Conservation (phyloP, 1,140 invertebrate genomes). For the Brachionus plicatilis region DNA sequence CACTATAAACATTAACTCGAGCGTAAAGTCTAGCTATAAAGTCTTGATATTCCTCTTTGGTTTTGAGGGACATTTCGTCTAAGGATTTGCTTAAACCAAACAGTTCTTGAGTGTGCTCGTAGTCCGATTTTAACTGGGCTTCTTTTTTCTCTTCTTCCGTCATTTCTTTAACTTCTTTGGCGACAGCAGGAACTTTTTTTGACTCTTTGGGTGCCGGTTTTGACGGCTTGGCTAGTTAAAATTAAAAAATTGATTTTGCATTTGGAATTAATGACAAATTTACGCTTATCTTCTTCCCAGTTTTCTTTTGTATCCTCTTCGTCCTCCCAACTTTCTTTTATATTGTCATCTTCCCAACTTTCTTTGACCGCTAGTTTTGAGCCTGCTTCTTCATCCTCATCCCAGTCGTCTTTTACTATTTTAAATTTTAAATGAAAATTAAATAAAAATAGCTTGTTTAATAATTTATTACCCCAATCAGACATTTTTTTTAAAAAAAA, state of each 20-base stretch:
- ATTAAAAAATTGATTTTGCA: background rate
- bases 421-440: background rate
- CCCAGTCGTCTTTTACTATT: constrained; percentile 24
- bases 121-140: constrained; percentile 27
- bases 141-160: constrained; percentile 38
- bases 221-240: background rate
- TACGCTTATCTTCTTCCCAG: background rate
- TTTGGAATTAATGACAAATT: background rate
- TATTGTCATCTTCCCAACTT: constrained; percentile 32
- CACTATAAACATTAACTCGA: constrained; percentile 30
- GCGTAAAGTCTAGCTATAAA: constrained; percentile 23
- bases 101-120: background rate
- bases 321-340: constrained; percentile 40
- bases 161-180: background rate
- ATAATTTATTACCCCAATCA: background rate
- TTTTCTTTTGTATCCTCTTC: background rate
- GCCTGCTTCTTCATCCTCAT: background rate
- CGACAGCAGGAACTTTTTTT: background rate
- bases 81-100: constrained; percentile 37
- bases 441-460: background rate
- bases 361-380: constrained; percentile 10
- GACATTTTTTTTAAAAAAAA: background rate
- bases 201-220: background rate
- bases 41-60: constrained; percentile 35
- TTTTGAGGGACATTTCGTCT: constrained; percentile 33